Conservation (phyloP, 1,140 invertebrate genomes). For the Lucilia cuprina region DNA sequence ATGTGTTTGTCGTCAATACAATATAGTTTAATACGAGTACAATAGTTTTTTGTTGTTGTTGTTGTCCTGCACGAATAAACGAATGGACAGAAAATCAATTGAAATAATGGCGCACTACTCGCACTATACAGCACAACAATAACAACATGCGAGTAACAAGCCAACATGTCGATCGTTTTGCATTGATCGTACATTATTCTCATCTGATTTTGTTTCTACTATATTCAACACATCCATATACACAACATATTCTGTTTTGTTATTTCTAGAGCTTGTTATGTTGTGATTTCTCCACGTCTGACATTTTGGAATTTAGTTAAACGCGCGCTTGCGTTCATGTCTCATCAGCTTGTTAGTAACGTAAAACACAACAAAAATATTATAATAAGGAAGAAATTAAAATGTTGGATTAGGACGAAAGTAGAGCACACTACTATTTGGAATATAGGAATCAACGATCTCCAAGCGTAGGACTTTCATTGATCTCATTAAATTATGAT, state of each 20-base stretch:
- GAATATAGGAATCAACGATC: too few species aligned
- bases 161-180: slow-evolving; percentile 18
- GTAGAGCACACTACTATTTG: too few species aligned
- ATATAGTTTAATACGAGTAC: slow-evolving; percentile 20
- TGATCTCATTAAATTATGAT: too few species aligned
- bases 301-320: slow-evolving; percentile 61
- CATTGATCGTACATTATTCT: slow-evolving; percentile 3
- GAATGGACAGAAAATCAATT: slow-evolving; percentile 42
- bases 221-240: neutral
- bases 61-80: neutral
- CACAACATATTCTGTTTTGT: neutral
- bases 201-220: too few species aligned
- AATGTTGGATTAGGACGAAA: too few species aligned
- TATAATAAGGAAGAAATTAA: neutral
- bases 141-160: neutral
- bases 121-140: neutral
- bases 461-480: too few species aligned
- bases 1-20: neutral
- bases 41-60: neutral
- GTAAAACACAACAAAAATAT: slow-evolving; percentile 34
- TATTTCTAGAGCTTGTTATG: slow-evolving; percentile 16
- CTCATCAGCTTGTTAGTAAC: slow-evolving; percentile 60
- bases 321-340: slow-evolving; percentile 57
- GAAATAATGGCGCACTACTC: slow-evolving; percentile 59
- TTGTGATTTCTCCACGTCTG: slow-evolving; percentile 56